Evolutionary conservation across 2,888 invertebrate species (phyloP), one percentile per base, ranked within the genome.

Genomic region (Chrysolina oricalcia): DNA sequence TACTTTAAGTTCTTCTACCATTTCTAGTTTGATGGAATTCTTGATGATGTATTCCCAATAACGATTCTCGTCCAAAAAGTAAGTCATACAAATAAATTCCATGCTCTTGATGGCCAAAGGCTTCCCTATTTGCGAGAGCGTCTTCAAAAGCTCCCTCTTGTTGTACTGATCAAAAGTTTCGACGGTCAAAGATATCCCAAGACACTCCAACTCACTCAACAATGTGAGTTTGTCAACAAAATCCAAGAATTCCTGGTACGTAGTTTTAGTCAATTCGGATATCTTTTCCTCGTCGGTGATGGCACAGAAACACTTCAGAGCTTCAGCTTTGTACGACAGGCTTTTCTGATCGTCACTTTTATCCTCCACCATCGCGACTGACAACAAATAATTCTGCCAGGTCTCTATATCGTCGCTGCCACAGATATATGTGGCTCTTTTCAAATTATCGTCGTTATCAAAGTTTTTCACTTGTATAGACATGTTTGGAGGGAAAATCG

Each of bases 291-390:
- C 69, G 77, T 85, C 82, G 0, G 85, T 78, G 70, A 87, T 85
- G n/a, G 81, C 81, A 23, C 82, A 83, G 27, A 87, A 83, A 77
- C 87, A 86, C 80, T 85, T 87, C 70, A 87, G 71, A 48, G 85
- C 83, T 43, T 82, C 85, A 15, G 82, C 86, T 77, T 81, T 83
- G 63, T 81, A 83, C 17, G 77, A 74, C 17, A 81, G 76, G 46
- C 75, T 81, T 70, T 72, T 70, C 10, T 80, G 65, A 19, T 81
- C 78, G 11, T 59, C 67, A 41, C 76, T 67, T 6, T 78, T 72
- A 5, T 76, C 73, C 19, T 76, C 79, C 10, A 63, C 63, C 13
- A 77, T 9, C 8, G 80, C 84, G 1, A 77, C 72, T 48, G 78
- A 73, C 19, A 81, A 77, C 9, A 86, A 76, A 73, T 78, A 70